Evolutionary conservation across 2,888 invertebrate genomes (phyloP).

Genomic region (Zhengitettix transpicula): DNA sequence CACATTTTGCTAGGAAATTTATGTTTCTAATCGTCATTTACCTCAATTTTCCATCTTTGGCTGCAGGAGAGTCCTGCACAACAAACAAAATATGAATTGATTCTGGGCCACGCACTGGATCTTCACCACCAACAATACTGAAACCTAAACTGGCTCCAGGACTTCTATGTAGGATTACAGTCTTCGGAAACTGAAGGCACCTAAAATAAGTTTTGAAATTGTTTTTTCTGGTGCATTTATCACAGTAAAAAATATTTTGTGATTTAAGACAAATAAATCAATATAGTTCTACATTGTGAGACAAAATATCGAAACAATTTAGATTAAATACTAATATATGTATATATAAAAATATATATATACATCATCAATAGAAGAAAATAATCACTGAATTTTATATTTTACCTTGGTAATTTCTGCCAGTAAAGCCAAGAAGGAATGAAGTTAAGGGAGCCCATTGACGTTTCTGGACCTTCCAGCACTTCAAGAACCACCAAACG

Average conservation of each 20-base stretch:
- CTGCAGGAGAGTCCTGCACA: slow-evolving; percentile 27
- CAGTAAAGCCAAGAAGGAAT: slow-evolving; percentile 31
- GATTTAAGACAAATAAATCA: no score
- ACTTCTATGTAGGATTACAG: slow-evolving; percentile 23
- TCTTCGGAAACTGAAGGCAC: slow-evolving; percentile 24
- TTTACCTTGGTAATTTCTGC: slow-evolving; percentile 26
- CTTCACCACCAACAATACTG: slow-evolving; percentile 29
- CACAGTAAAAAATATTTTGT: no score
- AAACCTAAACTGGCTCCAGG: slow-evolving; percentile 27
- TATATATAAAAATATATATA: not conserved
- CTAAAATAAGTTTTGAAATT: not conserved
- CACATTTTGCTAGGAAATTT: no score
- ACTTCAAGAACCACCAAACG: slow-evolving; percentile 24
- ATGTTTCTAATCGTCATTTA: slow-evolving; percentile 6
- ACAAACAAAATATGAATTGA: slow-evolving; percentile 30
- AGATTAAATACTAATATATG: not conserved
- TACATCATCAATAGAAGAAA: not conserved
- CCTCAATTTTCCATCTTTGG: slow-evolving; percentile 20
- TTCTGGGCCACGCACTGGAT: slow-evolving; percentile 24
- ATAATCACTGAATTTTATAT: not conserved
- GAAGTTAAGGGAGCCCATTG: slow-evolving; percentile 24
- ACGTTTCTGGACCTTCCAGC: slow-evolving; percentile 27
- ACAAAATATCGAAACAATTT: not conserved
- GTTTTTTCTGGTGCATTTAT: no score
- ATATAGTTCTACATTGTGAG: no score